These are phyloP conservation scores for Silvanus unidentatus DNA, from an alignment of 2,888 invertebrate species.

Conservation along the genomic window DNA sequence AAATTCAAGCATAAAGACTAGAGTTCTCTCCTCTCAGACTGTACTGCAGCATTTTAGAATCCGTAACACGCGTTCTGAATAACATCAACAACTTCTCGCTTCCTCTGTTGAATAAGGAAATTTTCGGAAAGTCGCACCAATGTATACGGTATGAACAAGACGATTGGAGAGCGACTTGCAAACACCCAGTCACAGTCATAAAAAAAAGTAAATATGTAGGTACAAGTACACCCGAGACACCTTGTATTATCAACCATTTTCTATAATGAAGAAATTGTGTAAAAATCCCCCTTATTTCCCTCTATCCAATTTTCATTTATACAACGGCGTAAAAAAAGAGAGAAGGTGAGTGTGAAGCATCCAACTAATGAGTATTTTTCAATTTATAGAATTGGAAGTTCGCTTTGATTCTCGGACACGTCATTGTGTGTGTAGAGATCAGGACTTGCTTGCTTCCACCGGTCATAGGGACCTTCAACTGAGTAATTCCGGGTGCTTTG, in stretches of 20 bases:
- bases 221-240: too few relatives aligned
- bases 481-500: constrained; percentile 21
- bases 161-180: too few relatives aligned
- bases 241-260: too few relatives aligned
- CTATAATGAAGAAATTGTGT: too few relatives aligned
- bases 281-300: constrained; percentile 38
- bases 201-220: too few relatives aligned
- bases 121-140: too few relatives aligned
- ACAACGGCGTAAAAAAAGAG: constrained; percentile 9
- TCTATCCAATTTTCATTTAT: constrained; percentile 35
- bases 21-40: constrained; percentile 3
- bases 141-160: too few relatives aligned
- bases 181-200: too few relatives aligned
- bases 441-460: not conserved
- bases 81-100: constrained; percentile 9
- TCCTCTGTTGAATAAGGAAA: too few relatives aligned
- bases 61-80: constrained; percentile 15
- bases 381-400: constrained; percentile 46
- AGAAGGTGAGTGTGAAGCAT: constrained; percentile 42
- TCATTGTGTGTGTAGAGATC: constrained; percentile 33
- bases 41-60: constrained; percentile 12
- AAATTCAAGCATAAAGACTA: constrained; percentile 9
- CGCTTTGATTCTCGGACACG: constrained; percentile 45
- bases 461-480: not conserved
- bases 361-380: constrained; percentile 49